Evolutionary conservation across 2,888 invertebrate genomes (phyloP).

Genomic region (Pseudococcus longispinus): DNA sequence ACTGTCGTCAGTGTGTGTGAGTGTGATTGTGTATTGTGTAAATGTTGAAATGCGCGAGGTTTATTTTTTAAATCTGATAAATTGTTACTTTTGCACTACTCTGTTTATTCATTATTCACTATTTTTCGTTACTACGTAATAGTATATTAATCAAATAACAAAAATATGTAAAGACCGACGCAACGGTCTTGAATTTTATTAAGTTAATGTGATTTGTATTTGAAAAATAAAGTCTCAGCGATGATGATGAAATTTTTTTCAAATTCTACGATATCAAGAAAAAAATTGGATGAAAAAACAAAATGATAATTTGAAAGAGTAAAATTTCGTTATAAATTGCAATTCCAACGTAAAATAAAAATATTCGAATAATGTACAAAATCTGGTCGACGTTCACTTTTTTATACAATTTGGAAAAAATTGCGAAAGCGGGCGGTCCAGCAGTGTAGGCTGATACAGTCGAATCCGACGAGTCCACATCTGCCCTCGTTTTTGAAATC

Average conservation of each 20-base stretch:
- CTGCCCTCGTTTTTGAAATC: no score
- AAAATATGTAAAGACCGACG: constrained; percentile 26
- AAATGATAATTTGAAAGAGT: no score
- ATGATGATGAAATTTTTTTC: constrained; percentile 27
- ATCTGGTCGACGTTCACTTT: no score
- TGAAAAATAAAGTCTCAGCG: constrained; percentile 41
- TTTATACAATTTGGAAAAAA: no score
- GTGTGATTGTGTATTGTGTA: not conserved
- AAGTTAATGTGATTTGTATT: constrained; percentile 42
- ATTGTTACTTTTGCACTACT: constrained; percentile 54
- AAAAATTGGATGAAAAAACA: no score
- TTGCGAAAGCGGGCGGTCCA: no score
- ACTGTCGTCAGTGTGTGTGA: not conserved
- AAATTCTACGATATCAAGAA: not conserved
- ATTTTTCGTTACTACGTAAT: constrained; percentile 48
- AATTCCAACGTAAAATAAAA: no score
- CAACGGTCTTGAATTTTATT: constrained; percentile 16
- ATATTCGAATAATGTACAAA: no score
- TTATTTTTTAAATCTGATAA: constrained; percentile 51
- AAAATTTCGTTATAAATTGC: no score
- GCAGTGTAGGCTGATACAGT: no score
- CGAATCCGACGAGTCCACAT: no score
- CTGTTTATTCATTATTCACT: constrained; percentile 54
- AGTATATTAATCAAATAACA: constrained; percentile 47
- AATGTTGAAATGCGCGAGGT: not conserved